These are phyloP conservation scores for Tetranychus cinnabarinus DNA, from an alignment of 1,140 invertebrate genomes.

Conservation along the genomic window DNA sequence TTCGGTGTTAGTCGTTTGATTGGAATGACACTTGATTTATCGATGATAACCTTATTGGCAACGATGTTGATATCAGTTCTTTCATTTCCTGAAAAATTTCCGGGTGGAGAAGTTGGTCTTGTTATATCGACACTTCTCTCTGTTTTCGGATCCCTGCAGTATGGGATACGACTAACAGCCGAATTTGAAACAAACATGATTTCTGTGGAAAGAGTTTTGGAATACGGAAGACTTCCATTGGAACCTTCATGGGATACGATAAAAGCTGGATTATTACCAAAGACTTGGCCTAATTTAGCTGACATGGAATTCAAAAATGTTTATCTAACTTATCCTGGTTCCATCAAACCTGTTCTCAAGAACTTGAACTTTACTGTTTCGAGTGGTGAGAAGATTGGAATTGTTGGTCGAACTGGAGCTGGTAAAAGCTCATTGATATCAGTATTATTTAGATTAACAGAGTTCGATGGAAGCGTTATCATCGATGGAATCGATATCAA, in stretches of 20 bases:
- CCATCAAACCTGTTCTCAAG: slow-evolving; percentile 36
- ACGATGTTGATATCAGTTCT: slow-evolving; percentile 14
- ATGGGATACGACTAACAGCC: slow-evolving; percentile 51
- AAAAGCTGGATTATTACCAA: slow-evolving; percentile 1
- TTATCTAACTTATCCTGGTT: slow-evolving; percentile 35
- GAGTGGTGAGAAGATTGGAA: slow-evolving; percentile 19
- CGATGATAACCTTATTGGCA: slow-evolving; percentile 41
- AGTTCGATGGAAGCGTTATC: slow-evolving; percentile 31
- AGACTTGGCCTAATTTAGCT: slow-evolving; percentile 38
- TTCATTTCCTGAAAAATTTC: slow-evolving; percentile 2
- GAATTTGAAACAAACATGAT: slow-evolving; percentile 55
- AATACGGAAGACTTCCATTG: slow-evolving; percentile 28
- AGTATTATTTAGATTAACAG: slow-evolving; percentile 48
- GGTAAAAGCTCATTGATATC: slow-evolving; percentile 71
- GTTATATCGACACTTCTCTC: slow-evolving; percentile 49
- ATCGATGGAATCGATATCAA: slow-evolving; percentile 21
- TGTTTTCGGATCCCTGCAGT: slow-evolving; percentile 51
- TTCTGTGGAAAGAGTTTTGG: slow-evolving; percentile 40
- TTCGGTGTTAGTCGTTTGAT: slow-evolving; percentile 52
- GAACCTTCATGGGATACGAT: background rate
- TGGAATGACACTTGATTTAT: slow-evolving; percentile 49
- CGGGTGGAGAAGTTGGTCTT: slow-evolving; percentile 44
- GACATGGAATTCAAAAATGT: slow-evolving; percentile 43
- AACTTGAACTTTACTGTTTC: slow-evolving; percentile 31
- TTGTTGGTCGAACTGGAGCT: slow-evolving; percentile 34